phyloP scores from a whole-genome alignment of 1,140 invertebrate species.

The Drosophila persimilis region DNA sequence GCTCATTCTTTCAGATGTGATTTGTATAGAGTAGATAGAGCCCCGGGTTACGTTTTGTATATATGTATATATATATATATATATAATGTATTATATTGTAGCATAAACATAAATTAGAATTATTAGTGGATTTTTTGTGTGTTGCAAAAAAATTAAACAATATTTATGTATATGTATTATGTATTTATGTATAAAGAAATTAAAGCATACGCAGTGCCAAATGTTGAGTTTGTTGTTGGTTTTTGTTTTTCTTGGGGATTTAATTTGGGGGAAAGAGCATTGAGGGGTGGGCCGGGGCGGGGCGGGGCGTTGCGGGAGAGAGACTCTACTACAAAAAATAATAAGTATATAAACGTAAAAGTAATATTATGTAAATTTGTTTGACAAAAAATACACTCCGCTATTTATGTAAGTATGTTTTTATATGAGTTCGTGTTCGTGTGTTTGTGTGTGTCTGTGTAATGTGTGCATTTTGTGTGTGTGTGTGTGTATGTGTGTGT shows the following conservation, averaged over 20 bases:
- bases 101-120: slow-evolving; percentile 69
- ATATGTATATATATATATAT: slow-evolving; percentile 41
- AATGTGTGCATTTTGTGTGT: slow-evolving; percentile 37
- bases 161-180: slow-evolving; percentile 36
- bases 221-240: slow-evolving; percentile 22
- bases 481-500: slow-evolving; percentile 27
- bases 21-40: slow-evolving; percentile 42
- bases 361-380: slow-evolving; percentile 71
- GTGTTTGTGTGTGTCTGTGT: slow-evolving; percentile 21
- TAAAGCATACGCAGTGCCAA: slow-evolving; percentile 51
- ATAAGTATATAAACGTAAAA: slow-evolving; percentile 53
- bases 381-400: slow-evolving; percentile 79
- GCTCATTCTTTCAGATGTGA: slow-evolving; percentile 8
- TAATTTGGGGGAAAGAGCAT: too few species aligned
- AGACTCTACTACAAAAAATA: slow-evolving; percentile 57
- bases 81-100: slow-evolving; percentile 62
- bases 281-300: too few species aligned
- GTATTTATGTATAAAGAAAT: slow-evolving; percentile 29
- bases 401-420: slow-evolving; percentile 63
- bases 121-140: slow-evolving; percentile 60
- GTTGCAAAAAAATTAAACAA: slow-evolving; percentile 48
- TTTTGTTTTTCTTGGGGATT: slow-evolving; percentile 11
- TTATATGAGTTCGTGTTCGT: slow-evolving; percentile 44
- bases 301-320: slow-evolving; percentile 3
- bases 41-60: slow-evolving; percentile 3